Evolutionary conservation across 2,797 vertebrate species (phyloP).

Genomic region (Manis crassicaudata): DNA sequence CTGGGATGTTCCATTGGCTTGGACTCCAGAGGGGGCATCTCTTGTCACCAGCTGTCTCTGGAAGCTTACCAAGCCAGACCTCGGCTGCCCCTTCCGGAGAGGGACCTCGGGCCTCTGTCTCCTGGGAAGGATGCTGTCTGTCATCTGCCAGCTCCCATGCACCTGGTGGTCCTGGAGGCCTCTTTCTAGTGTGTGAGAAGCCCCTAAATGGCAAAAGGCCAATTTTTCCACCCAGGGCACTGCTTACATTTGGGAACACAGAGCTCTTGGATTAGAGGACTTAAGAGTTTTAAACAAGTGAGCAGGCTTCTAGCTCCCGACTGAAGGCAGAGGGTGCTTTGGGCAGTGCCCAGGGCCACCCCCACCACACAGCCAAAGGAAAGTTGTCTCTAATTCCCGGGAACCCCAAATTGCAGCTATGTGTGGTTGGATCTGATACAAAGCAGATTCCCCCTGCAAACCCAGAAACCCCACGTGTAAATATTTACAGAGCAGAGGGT

Average conservation of each 20-base stretch:
- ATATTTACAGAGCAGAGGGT: neutral
- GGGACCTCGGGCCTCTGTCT: neutral
- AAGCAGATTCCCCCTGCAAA: fast-evolving
- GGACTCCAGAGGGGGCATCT: neutral
- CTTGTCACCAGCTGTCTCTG: too few relatives aligned
- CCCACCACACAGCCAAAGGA: neutral
- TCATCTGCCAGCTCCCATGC: neutral
- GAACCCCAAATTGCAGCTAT: neutral
- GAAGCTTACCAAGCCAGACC: too few relatives aligned
- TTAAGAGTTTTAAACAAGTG: neutral
- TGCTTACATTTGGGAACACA: neutral
- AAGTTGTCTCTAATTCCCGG: neutral
- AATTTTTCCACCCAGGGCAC: neutral
- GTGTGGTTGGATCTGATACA: neutral
- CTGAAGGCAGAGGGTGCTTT: neutral
- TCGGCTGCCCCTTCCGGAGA: neutral
- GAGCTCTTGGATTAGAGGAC: neutral
- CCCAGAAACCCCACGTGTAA: neutral
- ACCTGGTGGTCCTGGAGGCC: neutral
- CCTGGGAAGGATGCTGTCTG: neutral
- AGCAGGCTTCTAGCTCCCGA: neutral
- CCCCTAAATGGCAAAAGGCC: neutral
- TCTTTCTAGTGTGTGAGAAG: neutral
- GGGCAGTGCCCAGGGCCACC: neutral
- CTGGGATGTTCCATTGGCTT: neutral